Percentiles rank a stretch among this genome's conserved stretches.
These are phyloP conservation scores for Morphnarchus princeps DNA, from an alignment of 2,113 vertebrate genomes.

Conservation along the genomic window DNA sequence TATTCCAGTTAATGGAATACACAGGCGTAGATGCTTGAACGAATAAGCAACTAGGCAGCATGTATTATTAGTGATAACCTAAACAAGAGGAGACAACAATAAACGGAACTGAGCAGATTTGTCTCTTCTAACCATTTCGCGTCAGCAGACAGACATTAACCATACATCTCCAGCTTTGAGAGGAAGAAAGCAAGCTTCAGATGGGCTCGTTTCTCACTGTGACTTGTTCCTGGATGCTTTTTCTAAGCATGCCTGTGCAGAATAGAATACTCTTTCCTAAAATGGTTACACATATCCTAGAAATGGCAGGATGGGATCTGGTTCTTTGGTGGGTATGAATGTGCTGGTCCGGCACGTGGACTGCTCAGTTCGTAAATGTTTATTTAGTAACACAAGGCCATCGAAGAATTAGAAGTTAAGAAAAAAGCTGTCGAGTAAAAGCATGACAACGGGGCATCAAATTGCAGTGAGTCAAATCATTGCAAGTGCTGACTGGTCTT, in stretches of 20 bases:
- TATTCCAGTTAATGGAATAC: constrained; percentile 31
- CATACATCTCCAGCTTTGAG: neutral
- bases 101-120: neutral
- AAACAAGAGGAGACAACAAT: neutral
- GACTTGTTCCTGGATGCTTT: neutral
- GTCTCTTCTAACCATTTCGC: neutral
- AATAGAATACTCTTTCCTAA: neutral
- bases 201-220: neutral
- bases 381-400: accelerated
- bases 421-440: neutral
- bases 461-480: neutral
- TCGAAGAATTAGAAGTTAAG: accelerated
- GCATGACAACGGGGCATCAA: neutral
- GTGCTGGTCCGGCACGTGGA: neutral
- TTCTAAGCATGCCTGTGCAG: neutral
- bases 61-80: neutral
- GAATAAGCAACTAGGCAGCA: neutral
- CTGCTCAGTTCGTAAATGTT: accelerated
- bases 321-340: accelerated
- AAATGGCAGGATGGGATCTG: neutral
- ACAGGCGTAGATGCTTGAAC: neutral
- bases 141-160: neutral
- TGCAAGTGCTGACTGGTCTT: neutral
- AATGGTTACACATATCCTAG: neutral
- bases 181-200: neutral